These are phyloP conservation scores for Thalassoma bifasciatum DNA, from an alignment of 2,113 vertebrate species.

Conservation along the genomic window DNA sequence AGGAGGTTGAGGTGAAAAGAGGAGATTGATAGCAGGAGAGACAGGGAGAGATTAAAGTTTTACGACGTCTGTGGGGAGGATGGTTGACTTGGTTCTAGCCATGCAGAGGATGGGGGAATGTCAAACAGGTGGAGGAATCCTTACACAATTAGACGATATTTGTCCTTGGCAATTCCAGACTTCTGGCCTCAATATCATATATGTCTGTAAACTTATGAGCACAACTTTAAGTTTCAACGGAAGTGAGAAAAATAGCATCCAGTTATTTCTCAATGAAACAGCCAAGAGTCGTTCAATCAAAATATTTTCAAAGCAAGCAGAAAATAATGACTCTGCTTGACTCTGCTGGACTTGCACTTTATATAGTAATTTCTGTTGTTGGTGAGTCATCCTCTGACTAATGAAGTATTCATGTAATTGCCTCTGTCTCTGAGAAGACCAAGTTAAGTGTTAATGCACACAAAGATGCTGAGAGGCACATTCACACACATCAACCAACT, in stretches of 20 bases:
- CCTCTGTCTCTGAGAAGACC: not conserved
- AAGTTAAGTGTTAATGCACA: not conserved
- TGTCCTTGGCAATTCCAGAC: too few species aligned
- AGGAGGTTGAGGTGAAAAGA: constrained; percentile 5
- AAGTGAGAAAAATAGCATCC: too few species aligned
- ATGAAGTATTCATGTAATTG: constrained; percentile 21
- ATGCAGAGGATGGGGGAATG: constrained; percentile 14
- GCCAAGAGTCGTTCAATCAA: not conserved
- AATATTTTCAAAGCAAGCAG: not conserved
- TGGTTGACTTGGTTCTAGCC: constrained; percentile 36
- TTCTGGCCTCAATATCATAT: too few species aligned
- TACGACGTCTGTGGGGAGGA: constrained; percentile 25
- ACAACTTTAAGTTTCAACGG: too few species aligned
- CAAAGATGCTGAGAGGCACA: not conserved
- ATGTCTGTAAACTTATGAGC: too few species aligned
- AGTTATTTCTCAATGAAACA: not conserved
- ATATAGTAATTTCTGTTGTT: not conserved
- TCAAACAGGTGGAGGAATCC: not conserved
- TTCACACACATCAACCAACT: not conserved
- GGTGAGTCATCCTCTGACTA: constrained; percentile 1
- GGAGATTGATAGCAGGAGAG: constrained; percentile 34
- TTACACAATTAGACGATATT: constrained; percentile 12
- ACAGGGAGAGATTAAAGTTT: constrained; percentile 31
- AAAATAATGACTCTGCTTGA: not conserved
- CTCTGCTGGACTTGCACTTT: not conserved